Percentiles rank a stretch among this genome's conserved stretches.
phyloP scores from a whole-genome alignment of 2,888 invertebrate species.

The Fragum fragum region DNA sequence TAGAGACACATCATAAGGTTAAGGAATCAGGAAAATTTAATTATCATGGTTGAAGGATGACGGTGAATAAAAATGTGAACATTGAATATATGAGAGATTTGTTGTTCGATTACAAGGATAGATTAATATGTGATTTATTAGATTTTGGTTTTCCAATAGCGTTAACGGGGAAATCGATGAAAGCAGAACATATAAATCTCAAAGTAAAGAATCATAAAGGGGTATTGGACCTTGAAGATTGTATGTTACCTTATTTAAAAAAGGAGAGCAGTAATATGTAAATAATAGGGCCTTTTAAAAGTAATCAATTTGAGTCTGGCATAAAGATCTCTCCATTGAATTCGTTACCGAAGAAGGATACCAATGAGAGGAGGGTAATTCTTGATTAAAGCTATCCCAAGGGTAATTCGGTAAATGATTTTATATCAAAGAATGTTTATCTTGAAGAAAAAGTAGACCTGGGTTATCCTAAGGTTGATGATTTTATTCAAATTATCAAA shows the following conservation, averaged over 20 bases:
- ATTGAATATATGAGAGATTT: background rate
- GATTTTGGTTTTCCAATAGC: background rate
- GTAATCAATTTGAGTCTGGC: background rate
- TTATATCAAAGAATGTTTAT: background rate
- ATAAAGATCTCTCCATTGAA: background rate
- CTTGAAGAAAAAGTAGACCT: background rate
- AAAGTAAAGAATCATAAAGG: background rate
- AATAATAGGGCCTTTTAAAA: too few relatives aligned
- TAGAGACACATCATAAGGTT: background rate
- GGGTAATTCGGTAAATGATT: background rate
- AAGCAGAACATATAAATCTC: too few relatives aligned
- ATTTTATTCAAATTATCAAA: constrained; percentile 4
- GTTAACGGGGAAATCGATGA: background rate
- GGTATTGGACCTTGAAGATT: background rate
- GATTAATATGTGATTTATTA: background rate
- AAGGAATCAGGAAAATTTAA: background rate
- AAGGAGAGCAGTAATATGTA: too few relatives aligned
- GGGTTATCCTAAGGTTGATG: background rate
- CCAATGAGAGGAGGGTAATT: background rate
- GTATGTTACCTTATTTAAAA: background rate
- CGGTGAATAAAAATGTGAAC: background rate
- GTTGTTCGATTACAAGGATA: background rate
- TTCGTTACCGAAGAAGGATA: background rate
- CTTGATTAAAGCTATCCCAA: background rate
- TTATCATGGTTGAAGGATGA: background rate